Base-by-base conservation (phyloP, 1,140 invertebrate genomes). In the Drosophila jambulina region DNA sequence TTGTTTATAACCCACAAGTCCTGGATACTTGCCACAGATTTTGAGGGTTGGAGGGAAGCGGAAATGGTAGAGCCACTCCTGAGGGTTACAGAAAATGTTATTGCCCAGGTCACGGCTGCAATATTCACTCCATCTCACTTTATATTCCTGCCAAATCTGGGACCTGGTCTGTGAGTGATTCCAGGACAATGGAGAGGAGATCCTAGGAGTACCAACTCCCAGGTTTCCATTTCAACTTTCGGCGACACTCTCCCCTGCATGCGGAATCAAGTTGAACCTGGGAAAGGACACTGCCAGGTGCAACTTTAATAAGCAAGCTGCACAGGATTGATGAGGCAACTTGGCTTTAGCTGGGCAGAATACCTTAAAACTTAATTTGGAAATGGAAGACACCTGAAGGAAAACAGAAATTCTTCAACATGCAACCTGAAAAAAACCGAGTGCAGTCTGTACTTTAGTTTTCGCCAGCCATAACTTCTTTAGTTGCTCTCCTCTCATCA, bases 1-100 rank as follows among this genome's bases (percentile, higher is more conserved):
- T 64, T 23, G 25, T 38, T 38, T 40, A 61, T 25, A 25, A 53
- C 46, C 59, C 25, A 61, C 27, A 32, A 34, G 58, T 23, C 29
- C 29, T 2, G 38, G 25, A n/a, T n/a, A 10, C 40, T 1, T 12
- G 4, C 27, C 0, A 13, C 38, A 45, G 36, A 19, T 21, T 53
- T 12, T 8, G 29, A 9, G 17, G 4, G 5, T 5, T 1, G 6
- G 12, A 43, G n/a, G n/a, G 4, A 19, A 43, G n/a, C 17, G 17
- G n/a, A n/a, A 17, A 19, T n/a, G 13, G 4, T 10, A 36, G n/a
- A 15, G 29, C 3, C 27, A 13, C 29, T 56, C 12, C 25, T 23
- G 29, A 0, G 3, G 13, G 4, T 1, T 2, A 23, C 15, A 23
- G 15, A 2, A 19, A 54, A 23, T 38, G 21, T 38, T 38, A 38